phyloP scores from a whole-genome alignment of 2,888 invertebrate species.

The Bimastos eiseni region DNA sequence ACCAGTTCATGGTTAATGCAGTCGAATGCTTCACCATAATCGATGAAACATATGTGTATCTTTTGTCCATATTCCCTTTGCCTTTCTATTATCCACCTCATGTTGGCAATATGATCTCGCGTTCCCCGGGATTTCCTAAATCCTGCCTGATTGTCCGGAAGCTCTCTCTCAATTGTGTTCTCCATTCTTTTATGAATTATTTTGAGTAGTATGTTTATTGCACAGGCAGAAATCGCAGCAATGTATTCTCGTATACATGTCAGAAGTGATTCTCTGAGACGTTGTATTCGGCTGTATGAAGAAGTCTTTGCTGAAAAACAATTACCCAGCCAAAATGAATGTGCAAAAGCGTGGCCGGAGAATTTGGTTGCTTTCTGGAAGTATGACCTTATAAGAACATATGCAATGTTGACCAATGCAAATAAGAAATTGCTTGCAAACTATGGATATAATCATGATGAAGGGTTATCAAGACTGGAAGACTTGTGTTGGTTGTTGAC shows the following conservation, averaged over 20 bases:
- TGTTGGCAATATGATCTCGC: no score
- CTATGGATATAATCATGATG: not conserved
- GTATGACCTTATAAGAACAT: not conserved
- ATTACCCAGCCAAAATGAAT: not conserved
- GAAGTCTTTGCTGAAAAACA: not conserved
- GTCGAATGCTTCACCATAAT: no score
- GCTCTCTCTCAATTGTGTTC: not conserved
- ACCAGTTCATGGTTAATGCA: no score
- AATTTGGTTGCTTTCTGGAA: not conserved
- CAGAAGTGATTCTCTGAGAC: not conserved
- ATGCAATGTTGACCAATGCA: not conserved
- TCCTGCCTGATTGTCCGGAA: not conserved
- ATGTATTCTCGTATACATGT: not conserved
- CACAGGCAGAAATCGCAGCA: slow-evolving; percentile 6
- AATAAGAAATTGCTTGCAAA: no score
- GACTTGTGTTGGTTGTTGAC: not conserved
- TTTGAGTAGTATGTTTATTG: not conserved
- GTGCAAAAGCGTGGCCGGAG: not conserved
- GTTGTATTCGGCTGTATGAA: not conserved
- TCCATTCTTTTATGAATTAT: no score
- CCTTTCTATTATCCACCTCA: no score
- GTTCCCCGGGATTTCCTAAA: no score
- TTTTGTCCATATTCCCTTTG: no score
- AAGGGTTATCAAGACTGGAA: not conserved
- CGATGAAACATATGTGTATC: no score